Conservation (phyloP, 2,113 vertebrate genomes). For the Pelecanoides urinatrix region DNA sequence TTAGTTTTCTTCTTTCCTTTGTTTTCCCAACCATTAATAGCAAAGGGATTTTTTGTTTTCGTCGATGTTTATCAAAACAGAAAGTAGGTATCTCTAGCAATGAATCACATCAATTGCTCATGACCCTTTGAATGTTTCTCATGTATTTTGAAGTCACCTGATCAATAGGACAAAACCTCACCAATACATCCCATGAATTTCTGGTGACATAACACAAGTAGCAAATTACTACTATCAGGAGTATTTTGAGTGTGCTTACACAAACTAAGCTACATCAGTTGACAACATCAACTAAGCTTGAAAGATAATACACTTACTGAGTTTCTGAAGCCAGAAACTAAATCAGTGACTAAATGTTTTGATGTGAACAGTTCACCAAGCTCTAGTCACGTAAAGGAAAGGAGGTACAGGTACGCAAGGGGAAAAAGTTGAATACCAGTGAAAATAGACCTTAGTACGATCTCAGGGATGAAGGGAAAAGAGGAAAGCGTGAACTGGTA, state of each 20-base stretch:
- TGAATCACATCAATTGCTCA: background rate
- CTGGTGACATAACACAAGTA: background rate
- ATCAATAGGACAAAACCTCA: background rate
- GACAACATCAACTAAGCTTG: background rate
- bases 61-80: background rate
- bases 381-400: background rate
- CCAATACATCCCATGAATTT: background rate
- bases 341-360: background rate
- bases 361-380: background rate
- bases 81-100: background rate
- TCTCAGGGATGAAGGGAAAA: background rate
- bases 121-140: background rate
- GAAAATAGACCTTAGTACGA: background rate
- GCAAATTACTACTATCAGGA: background rate
- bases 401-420: background rate
- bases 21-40: background rate
- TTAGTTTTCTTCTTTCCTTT: background rate
- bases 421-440: background rate
- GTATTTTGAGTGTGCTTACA: background rate
- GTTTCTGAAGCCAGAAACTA: background rate
- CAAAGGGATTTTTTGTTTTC: background rate
- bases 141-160: background rate
- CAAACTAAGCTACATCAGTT: background rate
- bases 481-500: background rate
- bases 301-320: background rate